phyloP scores from a whole-genome alignment of 2,113 vertebrate genomes.

The Pycnonotus jocosus region DNA sequence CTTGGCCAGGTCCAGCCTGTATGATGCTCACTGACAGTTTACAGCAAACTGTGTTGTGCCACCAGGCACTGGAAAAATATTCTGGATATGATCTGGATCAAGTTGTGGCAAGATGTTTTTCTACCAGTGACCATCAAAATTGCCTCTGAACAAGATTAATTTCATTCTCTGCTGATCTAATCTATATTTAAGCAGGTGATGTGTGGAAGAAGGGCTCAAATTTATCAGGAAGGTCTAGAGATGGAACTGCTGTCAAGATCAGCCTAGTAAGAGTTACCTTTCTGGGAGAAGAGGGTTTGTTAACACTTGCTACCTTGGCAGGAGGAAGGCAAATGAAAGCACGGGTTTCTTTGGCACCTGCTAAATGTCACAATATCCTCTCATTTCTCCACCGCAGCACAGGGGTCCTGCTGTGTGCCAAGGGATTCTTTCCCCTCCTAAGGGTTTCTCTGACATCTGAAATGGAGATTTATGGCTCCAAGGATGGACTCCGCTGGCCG shows the following conservation, averaged over 20 bases:
- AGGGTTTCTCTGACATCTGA: background rate
- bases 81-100: background rate
- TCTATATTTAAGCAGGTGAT: background rate
- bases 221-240: background rate
- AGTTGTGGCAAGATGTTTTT: background rate
- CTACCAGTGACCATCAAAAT: background rate
- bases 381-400: fast-evolving
- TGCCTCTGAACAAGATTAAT: background rate
- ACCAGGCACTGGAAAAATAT: background rate
- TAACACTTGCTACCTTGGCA: background rate
- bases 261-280: background rate
- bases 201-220: background rate
- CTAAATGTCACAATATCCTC: background rate
- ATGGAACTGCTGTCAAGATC: background rate
- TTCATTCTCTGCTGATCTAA: background rate
- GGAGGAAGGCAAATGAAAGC: background rate
- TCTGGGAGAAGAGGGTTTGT: background rate
- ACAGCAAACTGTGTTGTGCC: background rate
- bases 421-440: background rate
- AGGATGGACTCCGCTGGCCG: fast-evolving
- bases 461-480: background rate
- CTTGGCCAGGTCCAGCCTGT: background rate
- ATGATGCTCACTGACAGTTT: background rate
- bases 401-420: background rate
- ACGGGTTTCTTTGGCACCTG: background rate